These are phyloP conservation scores for Drosophila varians DNA, from an alignment of 1,140 invertebrate genomes.

Conservation along the genomic window DNA sequence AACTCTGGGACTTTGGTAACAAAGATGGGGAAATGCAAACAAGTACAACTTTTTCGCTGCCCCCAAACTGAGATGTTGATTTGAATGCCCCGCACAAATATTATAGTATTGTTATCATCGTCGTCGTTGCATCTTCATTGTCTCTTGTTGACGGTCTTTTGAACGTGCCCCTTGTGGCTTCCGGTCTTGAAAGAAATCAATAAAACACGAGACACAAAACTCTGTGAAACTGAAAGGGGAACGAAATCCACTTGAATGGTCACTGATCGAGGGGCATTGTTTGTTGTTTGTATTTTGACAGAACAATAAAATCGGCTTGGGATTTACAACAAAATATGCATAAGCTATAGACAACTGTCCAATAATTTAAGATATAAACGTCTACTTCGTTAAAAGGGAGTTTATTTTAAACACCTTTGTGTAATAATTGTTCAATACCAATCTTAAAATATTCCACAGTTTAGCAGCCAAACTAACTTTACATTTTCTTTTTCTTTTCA, in stretches of 20 bases:
- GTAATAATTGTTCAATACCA: not conserved
- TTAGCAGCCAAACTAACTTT: constrained; percentile 37
- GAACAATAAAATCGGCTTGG: not conserved
- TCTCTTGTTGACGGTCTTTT: constrained; percentile 41
- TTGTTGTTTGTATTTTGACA: constrained; percentile 1
- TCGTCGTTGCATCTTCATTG: constrained; percentile 51
- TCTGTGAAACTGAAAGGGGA: constrained; percentile 8
- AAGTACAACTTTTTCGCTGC: constrained; percentile 23
- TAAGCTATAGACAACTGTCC: not conserved
- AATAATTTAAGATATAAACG: not conserved
- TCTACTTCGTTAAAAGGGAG: not conserved
- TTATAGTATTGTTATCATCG: constrained; percentile 25
- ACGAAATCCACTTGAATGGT: constrained; percentile 46
- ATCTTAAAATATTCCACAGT: not conserved
- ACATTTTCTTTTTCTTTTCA: constrained; percentile 46
- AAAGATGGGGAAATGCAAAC: constrained; percentile 38
- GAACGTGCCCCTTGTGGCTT: constrained; percentile 64
- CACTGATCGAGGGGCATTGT: constrained; percentile 56
- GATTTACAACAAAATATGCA: too few species aligned
- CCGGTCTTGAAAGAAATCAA: constrained; percentile 73
- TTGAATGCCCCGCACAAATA: constrained; percentile 45
- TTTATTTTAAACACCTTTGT: too few species aligned
- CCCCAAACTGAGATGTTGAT: constrained; percentile 18
- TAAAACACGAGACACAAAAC: constrained; percentile 42
- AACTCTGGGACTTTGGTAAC: constrained; percentile 23